These are phyloP conservation scores for Agrotis segetum DNA, from an alignment of 2,888 invertebrate genomes.

Conservation along the genomic window DNA sequence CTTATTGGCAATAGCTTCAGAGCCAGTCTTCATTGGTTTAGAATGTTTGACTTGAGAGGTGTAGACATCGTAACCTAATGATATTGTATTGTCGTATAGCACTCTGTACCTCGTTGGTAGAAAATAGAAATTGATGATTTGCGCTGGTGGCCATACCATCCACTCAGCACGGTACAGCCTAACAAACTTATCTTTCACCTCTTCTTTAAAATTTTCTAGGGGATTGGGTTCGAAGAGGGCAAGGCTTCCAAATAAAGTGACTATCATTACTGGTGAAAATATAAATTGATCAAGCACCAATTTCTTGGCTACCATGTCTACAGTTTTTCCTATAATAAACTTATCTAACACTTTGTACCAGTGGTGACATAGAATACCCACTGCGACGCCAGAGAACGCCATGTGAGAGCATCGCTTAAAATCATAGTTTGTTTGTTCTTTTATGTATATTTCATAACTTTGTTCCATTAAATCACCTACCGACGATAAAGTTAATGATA, in stretches of 20 bases:
- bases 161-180: constrained; percentile 97
- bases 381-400: constrained; percentile 94
- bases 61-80: constrained; percentile 97
- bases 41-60: constrained; percentile 95
- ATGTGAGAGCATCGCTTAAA: constrained; percentile 93
- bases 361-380: constrained; percentile 96
- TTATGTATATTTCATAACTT: constrained; percentile 93
- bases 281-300: constrained; percentile 96
- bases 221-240: constrained; percentile 94
- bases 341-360: constrained; percentile 97
- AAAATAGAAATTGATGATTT: constrained; percentile 97
- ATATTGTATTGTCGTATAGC: constrained; percentile 97
- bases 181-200: constrained; percentile 94
- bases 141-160: constrained; percentile 98
- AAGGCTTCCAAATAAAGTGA: constrained; percentile 95
- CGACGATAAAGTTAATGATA: constrained; percentile 95
- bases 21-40: constrained; percentile 67
- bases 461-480: constrained; percentile 96
- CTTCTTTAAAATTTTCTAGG: constrained; percentile 92
- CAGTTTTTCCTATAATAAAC: constrained; percentile 93
- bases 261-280: constrained; percentile 96
- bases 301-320: constrained; percentile 94
- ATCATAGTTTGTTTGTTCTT: constrained; percentile 92
- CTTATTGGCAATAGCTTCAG: constrained; percentile 54
- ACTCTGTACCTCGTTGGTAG: constrained; percentile 96